These are phyloP conservation scores for Asteroscopus sphinx DNA, from an alignment of 2,888 invertebrate genomes.

Conservation along the genomic window DNA sequence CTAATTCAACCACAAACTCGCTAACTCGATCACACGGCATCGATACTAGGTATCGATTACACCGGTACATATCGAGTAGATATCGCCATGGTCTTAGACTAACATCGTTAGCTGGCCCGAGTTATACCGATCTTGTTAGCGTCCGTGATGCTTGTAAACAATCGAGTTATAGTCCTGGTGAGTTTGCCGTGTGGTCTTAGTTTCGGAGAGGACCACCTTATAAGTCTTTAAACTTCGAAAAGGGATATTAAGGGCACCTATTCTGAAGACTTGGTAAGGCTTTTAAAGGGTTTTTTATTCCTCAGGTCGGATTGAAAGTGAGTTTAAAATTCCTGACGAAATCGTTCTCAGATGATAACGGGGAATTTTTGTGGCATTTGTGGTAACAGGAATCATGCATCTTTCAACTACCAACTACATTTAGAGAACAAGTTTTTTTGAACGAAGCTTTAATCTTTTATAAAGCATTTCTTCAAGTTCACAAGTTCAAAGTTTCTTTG, in stretches of 20 bases:
- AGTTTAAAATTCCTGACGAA: no score
- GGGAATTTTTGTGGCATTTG: no score
- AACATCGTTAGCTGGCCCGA: constrained; percentile 45
- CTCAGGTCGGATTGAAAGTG: no score
- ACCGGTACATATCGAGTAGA: constrained; percentile 37
- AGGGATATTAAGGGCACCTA: neutral
- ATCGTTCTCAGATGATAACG: no score
- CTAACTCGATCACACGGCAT: constrained; percentile 52
- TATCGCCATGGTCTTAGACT: constrained; percentile 50
- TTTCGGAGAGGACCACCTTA: neutral
- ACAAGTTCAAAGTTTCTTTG: no score
- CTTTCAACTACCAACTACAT: no score
- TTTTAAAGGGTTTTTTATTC: no score
- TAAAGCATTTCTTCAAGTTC: no score
- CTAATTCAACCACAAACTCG: constrained; percentile 51
- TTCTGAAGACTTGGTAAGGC: neutral
- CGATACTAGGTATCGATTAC: constrained; percentile 18
- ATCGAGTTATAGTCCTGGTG: constrained; percentile 33
- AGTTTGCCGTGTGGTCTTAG: constrained; percentile 19
- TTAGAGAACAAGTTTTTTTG: no score
- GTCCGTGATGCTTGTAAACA: constrained; percentile 54
- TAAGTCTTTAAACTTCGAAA: neutral
- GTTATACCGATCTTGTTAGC: constrained; percentile 54
- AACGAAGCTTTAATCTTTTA: no score
- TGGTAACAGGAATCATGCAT: no score